These are phyloP conservation scores for Caenorhabditis sp. DNA, from an alignment of 2,888 invertebrate genomes.

Conservation along the genomic window DNA sequence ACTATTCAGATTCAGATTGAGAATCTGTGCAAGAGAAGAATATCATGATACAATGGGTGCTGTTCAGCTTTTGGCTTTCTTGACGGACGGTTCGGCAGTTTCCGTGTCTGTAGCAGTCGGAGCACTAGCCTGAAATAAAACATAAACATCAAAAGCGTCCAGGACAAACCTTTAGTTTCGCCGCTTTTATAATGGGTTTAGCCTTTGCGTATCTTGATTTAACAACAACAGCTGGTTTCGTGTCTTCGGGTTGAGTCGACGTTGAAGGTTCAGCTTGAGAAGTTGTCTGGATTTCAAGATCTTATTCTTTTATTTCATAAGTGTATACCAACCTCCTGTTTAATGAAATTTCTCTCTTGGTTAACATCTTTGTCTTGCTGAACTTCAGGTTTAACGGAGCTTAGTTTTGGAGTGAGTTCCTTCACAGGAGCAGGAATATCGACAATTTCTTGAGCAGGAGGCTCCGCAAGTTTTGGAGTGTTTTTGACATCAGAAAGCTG, in stretches of 20 bases:
- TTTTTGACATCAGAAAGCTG: constrained; percentile 40
- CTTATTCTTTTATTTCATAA: background rate
- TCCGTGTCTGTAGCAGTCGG: background rate
- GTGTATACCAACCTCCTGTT: too few species aligned
- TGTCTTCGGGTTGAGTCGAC: constrained; percentile 2
- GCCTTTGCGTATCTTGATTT: constrained; percentile 58
- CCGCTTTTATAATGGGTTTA: constrained; percentile 27
- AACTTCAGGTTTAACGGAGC: background rate
- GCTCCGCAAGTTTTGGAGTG: background rate
- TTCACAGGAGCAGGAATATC: background rate
- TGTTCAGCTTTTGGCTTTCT: constrained; percentile 17
- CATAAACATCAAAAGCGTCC: background rate
- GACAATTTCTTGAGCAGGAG: background rate
- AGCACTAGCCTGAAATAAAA: background rate
- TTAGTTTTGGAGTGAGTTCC: background rate
- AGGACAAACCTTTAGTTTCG: constrained; percentile 19
- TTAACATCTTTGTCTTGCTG: too few species aligned
- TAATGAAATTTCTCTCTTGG: too few species aligned
- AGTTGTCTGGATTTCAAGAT: background rate
- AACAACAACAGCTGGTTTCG: constrained; percentile 11
- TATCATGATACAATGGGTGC: background rate
- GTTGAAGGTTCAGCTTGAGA: background rate
- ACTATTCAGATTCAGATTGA: background rate
- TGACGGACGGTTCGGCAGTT: constrained; percentile 20
- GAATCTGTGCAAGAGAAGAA: background rate